Conservation (phyloP, 2,113 vertebrate genomes). For the Galbula dea region DNA sequence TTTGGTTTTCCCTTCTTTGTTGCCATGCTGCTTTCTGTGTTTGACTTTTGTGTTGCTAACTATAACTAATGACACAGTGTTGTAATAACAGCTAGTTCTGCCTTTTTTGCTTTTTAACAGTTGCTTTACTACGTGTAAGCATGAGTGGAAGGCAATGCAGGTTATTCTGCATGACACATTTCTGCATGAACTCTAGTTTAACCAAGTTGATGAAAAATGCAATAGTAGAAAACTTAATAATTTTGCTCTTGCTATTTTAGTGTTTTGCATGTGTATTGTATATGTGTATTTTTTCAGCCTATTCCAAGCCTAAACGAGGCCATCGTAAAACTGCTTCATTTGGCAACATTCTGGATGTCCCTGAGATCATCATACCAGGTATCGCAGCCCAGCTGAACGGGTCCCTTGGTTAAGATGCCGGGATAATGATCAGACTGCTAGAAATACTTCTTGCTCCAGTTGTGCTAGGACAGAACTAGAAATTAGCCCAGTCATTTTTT, state of each 20-base stretch:
- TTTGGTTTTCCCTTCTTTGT: conserved; percentile 42
- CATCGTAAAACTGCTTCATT: conserved; percentile 99
- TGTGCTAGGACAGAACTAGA: not conserved
- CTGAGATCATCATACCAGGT: conserved; percentile 99
- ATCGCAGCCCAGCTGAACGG: conserved; percentile 79
- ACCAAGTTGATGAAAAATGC: conserved; percentile 72
- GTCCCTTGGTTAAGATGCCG: conserved; percentile 67
- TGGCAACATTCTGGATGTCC: conserved; percentile 99
- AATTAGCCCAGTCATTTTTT: not conserved
- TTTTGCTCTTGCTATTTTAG: conserved; percentile 79
- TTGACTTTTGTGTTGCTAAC: conserved; percentile 68
- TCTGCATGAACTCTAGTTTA: conserved; percentile 79
- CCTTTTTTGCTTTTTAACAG: conserved; percentile 74
- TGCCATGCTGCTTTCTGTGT: conserved; percentile 65
- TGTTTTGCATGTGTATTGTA: conserved; percentile 94
- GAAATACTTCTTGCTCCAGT: conserved; percentile 86
- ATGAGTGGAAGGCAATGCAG: conserved; percentile 76
- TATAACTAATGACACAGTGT: conserved; percentile 61
- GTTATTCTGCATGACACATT: conserved; percentile 75
- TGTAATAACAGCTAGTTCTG: conserved; percentile 57
- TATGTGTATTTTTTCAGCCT: conserved; percentile 97
- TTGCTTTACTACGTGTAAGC: conserved; percentile 70
- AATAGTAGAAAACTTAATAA: conserved; percentile 71
- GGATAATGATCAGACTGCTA: conserved; percentile 73
- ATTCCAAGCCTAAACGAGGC: conserved; percentile 95